Base-by-base conservation (phyloP, 2,888 invertebrate species). In the Halictus quadricinctus region DNA sequence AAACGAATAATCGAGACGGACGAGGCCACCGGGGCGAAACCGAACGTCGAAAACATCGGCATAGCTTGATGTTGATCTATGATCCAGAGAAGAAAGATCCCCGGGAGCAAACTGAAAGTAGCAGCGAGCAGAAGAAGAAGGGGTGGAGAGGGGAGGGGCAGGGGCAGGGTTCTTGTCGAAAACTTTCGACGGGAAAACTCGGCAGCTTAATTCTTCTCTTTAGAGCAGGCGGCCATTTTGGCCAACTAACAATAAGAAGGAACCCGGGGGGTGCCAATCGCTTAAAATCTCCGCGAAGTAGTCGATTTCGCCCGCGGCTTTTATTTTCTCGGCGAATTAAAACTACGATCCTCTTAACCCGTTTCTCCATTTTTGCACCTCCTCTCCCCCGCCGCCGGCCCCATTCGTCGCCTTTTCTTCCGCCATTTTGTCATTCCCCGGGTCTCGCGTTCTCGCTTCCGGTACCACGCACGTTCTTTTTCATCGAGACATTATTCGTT, bases 321-420 rank as follows among this genome's bases (percentile, higher is more conserved):
- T 83, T 83, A 88, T 87, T 90, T 85, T 84, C 85, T 77, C 81
- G 79, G 69, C 76, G 77, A 87, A 85, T 88, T 89, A 85, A 88
- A 88, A 80, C 82, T 83, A 80, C 86, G 70, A 79, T 48, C 72
- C 72, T 76, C 36, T 15, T 66, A 18, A 21, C 29, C 41, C 21
- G 58, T 72, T 43, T 48, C 58, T 25, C 58, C 58, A 10, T 29
- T 54, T 76, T 50, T 36, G 13, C 72, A n/a, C 29, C 12, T 8
- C 10, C 1, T 29, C 29, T 1, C 0, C n/a, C n/a, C n/a, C 43
- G 36, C 8, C 58, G 12, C 13, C 25, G 13, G 5, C 12, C 60
- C 21, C 50, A 18, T 7, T 54, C 54, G 21, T 7, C 5, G 58
- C n/a, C n/a, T 25, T 60, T 60, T 60, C 25, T 13, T 60, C 64